Base-by-base conservation (phyloP, 2,113 vertebrate genomes). In the Syngnathus floridae region DNA sequence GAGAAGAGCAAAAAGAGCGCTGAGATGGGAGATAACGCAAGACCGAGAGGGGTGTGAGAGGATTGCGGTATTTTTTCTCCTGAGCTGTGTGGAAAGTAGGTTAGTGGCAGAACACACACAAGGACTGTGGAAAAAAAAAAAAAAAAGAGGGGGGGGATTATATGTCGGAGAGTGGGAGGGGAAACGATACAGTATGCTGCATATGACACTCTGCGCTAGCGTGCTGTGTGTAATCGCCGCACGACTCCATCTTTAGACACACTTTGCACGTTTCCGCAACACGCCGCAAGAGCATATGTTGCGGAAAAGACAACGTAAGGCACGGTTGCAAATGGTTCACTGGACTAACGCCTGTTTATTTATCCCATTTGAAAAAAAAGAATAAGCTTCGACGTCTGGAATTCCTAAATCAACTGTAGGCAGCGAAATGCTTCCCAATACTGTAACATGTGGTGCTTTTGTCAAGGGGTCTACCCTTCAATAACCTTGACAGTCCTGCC, bases 11-110 rank as follows among this genome's bases (percentile, higher is more conserved):
- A 68, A 11, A 63, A 62, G 71, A 73, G 51, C 55, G 67, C 64
- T 72, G 6, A 77, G 71, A 69, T 57, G 74, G 65, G 49, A 59
- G 64, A 76, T 65, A 73, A 73, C 73, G 52, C 22, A 11, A 55
- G 62, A 76, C 67, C 67, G 62, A 70, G 62, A 80, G 59, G 65
- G 66, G 69, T 76, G 67, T 67, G 73, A 77, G 68, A 75, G 74
- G 70, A 80, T 82, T 83, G 80, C 81, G 51, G 77, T 72, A 81
- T 83, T 80, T 84, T 48, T 70, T 35, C 69, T 64, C 65, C 65
- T 63, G 22, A 63, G 70, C 60, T 49, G 62, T 31, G 62, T 57
- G 1, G 49, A 83, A 87, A 87, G 70, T 84, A 77, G 86, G 83
- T 86, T 83, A 84, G 70, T 52, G 64, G 72, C 70, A 69, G 68